Conservation (phyloP, 1,140 invertebrate species). For the Drosophila ohnishii region DNA sequence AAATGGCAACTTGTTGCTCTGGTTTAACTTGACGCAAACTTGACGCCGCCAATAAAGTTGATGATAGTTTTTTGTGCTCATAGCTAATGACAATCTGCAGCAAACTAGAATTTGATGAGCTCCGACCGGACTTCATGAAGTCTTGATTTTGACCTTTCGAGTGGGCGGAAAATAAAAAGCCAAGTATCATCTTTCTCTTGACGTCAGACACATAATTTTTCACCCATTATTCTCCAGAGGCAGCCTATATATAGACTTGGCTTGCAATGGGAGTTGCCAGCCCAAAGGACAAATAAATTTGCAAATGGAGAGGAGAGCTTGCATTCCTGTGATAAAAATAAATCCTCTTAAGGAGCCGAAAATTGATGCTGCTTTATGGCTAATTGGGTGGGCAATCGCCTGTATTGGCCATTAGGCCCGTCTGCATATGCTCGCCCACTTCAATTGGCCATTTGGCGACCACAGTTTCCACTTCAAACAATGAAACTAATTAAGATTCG, state of each 20-base stretch:
- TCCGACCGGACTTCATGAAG: background rate
- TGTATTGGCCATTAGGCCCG: background rate
- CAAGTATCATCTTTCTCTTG: slow-evolving; percentile 30
- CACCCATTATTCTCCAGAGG: slow-evolving; percentile 9
- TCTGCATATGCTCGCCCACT: background rate
- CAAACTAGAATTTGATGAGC: slow-evolving; percentile 43
- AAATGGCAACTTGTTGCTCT: slow-evolving; percentile 69
- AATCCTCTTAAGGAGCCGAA: slow-evolving; percentile 1
- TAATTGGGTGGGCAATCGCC: slow-evolving; percentile 16
- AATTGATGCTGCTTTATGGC: slow-evolving; percentile 20
- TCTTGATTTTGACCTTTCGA: slow-evolving; percentile 32
- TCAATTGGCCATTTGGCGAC: slow-evolving; percentile 8
- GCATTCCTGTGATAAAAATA: slow-evolving; percentile 27
- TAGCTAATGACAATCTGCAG: slow-evolving; percentile 15
- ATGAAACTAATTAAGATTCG: slow-evolving; percentile 62
- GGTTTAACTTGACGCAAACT: slow-evolving; percentile 12
- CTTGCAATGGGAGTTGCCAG: slow-evolving; percentile 14
- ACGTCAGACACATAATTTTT: slow-evolving; percentile 30
- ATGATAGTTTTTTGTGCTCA: slow-evolving; percentile 38
- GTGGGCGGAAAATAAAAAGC: slow-evolving; percentile 6
- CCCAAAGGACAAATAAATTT: slow-evolving; percentile 37
- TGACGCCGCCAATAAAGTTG: slow-evolving; percentile 11
- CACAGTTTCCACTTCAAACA: slow-evolving; percentile 42
- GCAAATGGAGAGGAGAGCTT: slow-evolving; percentile 35
- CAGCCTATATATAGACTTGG: slow-evolving; percentile 24